Evolutionary conservation across 2,888 invertebrate genomes (phyloP), one percentile per base, ranked within the genome.

Genomic region (Tetragnatha montana): DNA sequence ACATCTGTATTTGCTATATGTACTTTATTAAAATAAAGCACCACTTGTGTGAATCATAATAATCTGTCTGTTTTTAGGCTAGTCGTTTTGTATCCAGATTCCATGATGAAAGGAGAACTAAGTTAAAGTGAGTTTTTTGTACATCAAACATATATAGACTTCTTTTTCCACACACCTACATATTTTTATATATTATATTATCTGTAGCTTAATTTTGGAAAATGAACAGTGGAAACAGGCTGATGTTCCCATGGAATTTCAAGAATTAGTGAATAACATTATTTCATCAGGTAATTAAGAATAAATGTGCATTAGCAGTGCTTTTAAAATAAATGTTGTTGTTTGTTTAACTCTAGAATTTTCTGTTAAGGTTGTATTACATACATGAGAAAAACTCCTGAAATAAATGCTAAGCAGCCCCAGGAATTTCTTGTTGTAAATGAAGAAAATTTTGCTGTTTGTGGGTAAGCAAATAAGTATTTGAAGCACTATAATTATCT

Each of bases 191-290:
- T 17, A 12, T 21, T 17, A 75, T 75, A 19, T n/a, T 14, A 73
- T 81, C 19, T 92, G 91, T 91, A 94, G 96, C 73, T 94, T 97
- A 91, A 95, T 98, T 69, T 94, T 99, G 75, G 98, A 98, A 93
- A 96, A 96, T 91, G 99, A 99, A 94, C 95, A 97, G 90, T 99
- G 99, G 99, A 97, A 97, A 93, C 96, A 96, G 92, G 97, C 98
- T 6, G 98, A 98, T 92, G 97, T 99, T 81, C 97, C 98, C 0
- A 94, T 95, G 91, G 97, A 98, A 93, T 96, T 98, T 93, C 99
- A 99, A 94, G 95, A 95, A 92, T 95, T 98, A 90, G 96, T 98
- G 68, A 95, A 96, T 93, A 95, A 95, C 92, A 96, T 97, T 92
- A 94, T 95, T 0, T 92, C 92, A 47, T 93, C 93, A 91, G 94